Evolutionary conservation across 1,140 invertebrate genomes (phyloP), one percentile per base, ranked within the genome.

Genomic region (Oedothorax gibbosus): DNA sequence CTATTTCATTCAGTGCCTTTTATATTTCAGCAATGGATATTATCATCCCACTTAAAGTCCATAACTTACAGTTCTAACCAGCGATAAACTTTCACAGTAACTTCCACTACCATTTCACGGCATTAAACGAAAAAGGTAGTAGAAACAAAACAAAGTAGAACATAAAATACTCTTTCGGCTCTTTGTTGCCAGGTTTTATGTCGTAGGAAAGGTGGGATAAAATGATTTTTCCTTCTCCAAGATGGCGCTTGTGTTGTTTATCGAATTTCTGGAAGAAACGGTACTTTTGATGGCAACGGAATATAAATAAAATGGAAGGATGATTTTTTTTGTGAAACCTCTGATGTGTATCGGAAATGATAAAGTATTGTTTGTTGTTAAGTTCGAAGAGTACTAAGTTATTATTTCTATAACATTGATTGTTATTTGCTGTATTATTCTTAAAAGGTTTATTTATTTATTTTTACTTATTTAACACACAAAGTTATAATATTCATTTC

Each of bases 151-250:
- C 77, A 79, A 79, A 79, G 77, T n/a, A 79, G 50, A 79, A 51
- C 77, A 79, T 79, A 79, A 79, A 79, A 79, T 79, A 79, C 50
- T 79, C 77, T 54, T 79, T 79, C 68, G 62, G 21, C 51, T 68
- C 77, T 79, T 79, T 79, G 77, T 79, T 79, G 77, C 77, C 77
- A 68, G 77, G 77, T 79, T 79, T 79, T 79, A 79, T 79, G 77
- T 49, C 51, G 64, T 79, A 66, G 62, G 60, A 65, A 64, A 79
- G 21, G 77, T 53, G 68, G 77, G 77, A 68, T 79, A 79, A 79
- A 79, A 79, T 79, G 77, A 79, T 79, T 79, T 79, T 79, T 65
- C 14, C 77, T 79, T 53, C 77, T 79, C 77, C 77, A 60, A 79
- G 77, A 79, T 79, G 77, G 77, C 77, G 77, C 35, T 79, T 54